Percentiles rank a stretch among this genome's conserved stretches.
Conservation (phyloP, 2,888 invertebrate species). For the Pristionchus arcanus region DNA sequence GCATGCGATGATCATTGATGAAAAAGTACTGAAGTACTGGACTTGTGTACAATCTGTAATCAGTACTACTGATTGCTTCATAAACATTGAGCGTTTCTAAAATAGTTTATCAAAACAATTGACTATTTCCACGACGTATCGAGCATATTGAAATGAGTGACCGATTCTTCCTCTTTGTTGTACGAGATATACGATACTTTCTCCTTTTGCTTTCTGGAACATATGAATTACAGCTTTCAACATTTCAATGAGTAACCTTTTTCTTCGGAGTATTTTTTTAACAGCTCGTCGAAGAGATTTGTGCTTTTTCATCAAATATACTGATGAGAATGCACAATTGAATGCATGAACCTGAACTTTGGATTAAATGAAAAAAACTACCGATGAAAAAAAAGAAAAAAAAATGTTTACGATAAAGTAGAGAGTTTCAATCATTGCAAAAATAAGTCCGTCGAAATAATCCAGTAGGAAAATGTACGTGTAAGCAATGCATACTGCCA, state of each 20-base stretch:
- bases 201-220: not conserved
- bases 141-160: not conserved
- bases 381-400: too few species aligned
- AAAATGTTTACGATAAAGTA: not conserved
- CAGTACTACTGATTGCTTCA: too few species aligned
- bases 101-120: too few species aligned
- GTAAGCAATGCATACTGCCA: not conserved
- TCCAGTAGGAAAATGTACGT: not conserved
- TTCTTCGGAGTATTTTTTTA: not conserved
- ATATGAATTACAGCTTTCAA: not conserved
- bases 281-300: not conserved
- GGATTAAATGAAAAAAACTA: too few species aligned
- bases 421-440: not conserved
- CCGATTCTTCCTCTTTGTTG: not conserved
- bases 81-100: too few species aligned
- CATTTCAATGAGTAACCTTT: not conserved
- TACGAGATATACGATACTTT: not conserved
- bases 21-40: too few species aligned
- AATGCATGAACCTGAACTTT: not conserved
- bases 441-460: not conserved
- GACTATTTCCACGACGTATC: not conserved
- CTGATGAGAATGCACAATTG: not conserved
- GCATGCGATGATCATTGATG: too few species aligned
- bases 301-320: not conserved
- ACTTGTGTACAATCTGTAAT: too few species aligned